phyloP scores from a whole-genome alignment of 2,888 invertebrate species.

The Abscondita cerata region DNA sequence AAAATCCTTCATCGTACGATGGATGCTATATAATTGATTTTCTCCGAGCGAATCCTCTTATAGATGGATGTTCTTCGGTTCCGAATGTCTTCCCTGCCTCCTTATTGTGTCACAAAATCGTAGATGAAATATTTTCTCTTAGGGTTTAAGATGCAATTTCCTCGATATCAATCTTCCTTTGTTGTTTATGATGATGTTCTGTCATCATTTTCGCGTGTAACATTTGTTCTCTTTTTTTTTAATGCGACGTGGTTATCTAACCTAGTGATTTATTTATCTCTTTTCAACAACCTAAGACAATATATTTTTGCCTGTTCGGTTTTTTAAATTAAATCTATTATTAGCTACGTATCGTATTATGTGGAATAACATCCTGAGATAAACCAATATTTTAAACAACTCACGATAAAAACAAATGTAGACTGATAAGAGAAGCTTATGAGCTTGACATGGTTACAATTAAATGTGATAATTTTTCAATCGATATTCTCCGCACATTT shows the following conservation, averaged over 20 bases:
- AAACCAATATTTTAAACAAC: not conserved
- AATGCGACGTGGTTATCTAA: no score
- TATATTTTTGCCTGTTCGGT: not conserved
- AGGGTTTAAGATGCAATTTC: constrained; percentile 36
- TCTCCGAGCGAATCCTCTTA: constrained; percentile 23
- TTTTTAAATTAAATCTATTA: not conserved
- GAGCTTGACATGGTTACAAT: no score
- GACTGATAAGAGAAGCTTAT: no score
- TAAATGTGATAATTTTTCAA: no score
- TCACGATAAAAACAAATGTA: constrained; percentile 1
- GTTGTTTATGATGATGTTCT: constrained; percentile 36
- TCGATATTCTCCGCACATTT: no score
- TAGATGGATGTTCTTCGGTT: constrained; percentile 24
- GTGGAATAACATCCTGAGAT: constrained; percentile 12
- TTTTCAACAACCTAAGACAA: no score
- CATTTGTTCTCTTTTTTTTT: constrained; percentile 2
- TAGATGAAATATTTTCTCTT: constrained; percentile 37
- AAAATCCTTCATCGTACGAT: constrained; percentile 30
- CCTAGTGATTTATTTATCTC: no score
- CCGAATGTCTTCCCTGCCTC: constrained; percentile 22
- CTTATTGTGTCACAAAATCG: constrained; percentile 35
- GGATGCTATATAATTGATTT: constrained; percentile 33
- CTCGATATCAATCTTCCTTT: constrained; percentile 37
- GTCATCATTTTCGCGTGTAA: constrained; percentile 27
- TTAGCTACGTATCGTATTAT: constrained; percentile 6